Evolutionary conservation across 2,888 invertebrate species (phyloP).

Genomic region (Leptura quadrifasciata): DNA sequence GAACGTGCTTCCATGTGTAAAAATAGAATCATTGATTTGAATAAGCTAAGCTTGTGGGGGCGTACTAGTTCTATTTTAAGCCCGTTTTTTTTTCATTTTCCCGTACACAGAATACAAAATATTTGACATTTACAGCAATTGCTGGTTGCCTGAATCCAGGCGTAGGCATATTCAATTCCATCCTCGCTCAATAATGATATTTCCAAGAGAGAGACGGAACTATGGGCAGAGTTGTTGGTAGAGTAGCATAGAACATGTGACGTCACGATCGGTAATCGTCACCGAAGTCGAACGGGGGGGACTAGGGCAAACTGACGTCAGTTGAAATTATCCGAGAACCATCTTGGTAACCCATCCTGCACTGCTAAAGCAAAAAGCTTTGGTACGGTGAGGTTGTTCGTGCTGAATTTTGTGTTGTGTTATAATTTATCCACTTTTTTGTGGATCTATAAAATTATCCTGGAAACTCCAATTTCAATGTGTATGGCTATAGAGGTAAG

Average conservation of each 20-base stretch:
- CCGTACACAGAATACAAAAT: background rate
- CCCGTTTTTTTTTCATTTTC: background rate
- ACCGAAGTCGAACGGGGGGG: constrained; percentile 50
- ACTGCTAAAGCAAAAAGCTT: constrained; percentile 60
- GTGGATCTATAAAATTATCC: constrained; percentile 61
- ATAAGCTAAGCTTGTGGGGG: background rate
- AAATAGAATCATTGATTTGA: constrained; percentile 5
- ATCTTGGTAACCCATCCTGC: constrained; percentile 64
- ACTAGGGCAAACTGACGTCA: constrained; percentile 60
- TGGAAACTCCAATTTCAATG: constrained; percentile 67
- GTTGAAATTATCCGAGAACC: constrained; percentile 63
- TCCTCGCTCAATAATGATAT: constrained; percentile 13
- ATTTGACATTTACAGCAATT: background rate
- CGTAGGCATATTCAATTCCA: background rate
- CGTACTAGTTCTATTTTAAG: constrained; percentile 19
- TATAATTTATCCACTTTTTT: constrained; percentile 62
- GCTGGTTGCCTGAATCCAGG: constrained; percentile 18
- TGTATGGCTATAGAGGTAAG: constrained; percentile 69
- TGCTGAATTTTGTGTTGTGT: constrained; percentile 55
- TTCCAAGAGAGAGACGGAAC: background rate
- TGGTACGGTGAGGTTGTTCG: constrained; percentile 56
- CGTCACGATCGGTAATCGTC: constrained; percentile 48
- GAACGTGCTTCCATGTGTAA: background rate
- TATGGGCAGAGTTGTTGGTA: background rate
- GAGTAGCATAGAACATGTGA: constrained; percentile 42